These are phyloP conservation scores for Drosophila mimica DNA, from an alignment of 2,888 invertebrate genomes.

Conservation along the genomic window DNA sequence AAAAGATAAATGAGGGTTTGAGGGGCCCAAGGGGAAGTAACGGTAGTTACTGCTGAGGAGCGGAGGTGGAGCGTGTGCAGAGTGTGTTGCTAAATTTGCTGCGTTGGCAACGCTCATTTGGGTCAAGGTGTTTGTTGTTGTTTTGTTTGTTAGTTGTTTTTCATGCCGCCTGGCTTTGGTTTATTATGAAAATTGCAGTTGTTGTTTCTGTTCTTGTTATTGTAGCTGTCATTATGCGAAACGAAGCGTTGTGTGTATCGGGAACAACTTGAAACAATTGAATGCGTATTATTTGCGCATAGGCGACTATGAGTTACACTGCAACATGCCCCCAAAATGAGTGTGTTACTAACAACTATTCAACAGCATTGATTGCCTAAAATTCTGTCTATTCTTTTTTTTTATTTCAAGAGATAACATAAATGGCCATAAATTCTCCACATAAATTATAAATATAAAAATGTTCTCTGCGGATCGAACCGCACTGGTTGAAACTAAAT, in stretches of 20 bases:
- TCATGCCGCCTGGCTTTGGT: conserved; percentile 53
- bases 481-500: background rate
- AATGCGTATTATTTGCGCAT: background rate
- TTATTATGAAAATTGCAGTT: conserved; percentile 75
- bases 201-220: conserved; percentile 30
- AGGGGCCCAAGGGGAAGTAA: background rate
- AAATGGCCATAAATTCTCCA: background rate
- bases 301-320: background rate
- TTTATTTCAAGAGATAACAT: too few relatives aligned
- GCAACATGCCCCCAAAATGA: background rate
- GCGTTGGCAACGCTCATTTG: conserved; percentile 67
- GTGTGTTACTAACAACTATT: background rate
- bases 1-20: conserved; percentile 49
- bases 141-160: conserved; percentile 32
- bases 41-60: background rate
- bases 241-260: conserved; percentile 53
- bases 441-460: background rate
- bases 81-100: conserved; percentile 42
- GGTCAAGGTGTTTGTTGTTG: conserved; percentile 72
- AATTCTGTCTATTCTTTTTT: background rate
- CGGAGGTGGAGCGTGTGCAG: background rate
- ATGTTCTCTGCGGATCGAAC: too few relatives aligned
- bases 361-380: background rate
- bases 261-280: conserved; percentile 53
- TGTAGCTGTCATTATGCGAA: conserved; percentile 67